Evolutionary conservation across 1,140 invertebrate genomes (phyloP), one percentile per base, ranked within the genome.

Genomic region (Patella vulgata): DNA sequence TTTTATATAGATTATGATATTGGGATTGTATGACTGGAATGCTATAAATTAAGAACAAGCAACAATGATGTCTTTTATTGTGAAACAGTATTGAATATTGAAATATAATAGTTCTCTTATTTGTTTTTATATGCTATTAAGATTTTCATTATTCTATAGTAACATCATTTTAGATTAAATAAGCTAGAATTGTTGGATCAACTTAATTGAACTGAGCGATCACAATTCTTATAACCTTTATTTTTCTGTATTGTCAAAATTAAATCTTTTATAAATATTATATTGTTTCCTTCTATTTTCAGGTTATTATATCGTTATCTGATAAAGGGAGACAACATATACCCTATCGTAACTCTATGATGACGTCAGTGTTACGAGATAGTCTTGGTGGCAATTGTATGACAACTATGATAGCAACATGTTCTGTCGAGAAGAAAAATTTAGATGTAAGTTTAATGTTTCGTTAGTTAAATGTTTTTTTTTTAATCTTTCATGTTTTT

Each of bases 301-400:
- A 84, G 81, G 83, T 86, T 42, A 90, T 90, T 68, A 85, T 89
- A 25, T 87, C 88, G 44, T 75, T 91, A 64, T 86, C 87, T 67
- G 87, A 90, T 59, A 84, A 86, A 66, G 86, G 84, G 66, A 74
- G 85, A 27, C 75, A 75, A 67, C 89, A 90, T 79, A 86, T 90
- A 57, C 89, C 89, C 19, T 90, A 90, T 77, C 82, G 87, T 65
- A 90, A 90, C 79, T 89, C 88, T 4, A 86, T 89, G 78, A 85
- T 90, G 82, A 91, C 89, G 8, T 87, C 88, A 25, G 86, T 90
- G 21, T 70, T 90, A 39, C 80, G 87, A 53, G 90, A 90, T 78
- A 90, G 89, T 52, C 70, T 90, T 1, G 88, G 88, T 28, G 89
- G 89, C 43, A 90, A 91, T 80, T 90, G 88, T 68, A 81, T 89